Evolutionary conservation across 2,113 vertebrate species (phyloP).

Genomic region (Turnix velox): DNA sequence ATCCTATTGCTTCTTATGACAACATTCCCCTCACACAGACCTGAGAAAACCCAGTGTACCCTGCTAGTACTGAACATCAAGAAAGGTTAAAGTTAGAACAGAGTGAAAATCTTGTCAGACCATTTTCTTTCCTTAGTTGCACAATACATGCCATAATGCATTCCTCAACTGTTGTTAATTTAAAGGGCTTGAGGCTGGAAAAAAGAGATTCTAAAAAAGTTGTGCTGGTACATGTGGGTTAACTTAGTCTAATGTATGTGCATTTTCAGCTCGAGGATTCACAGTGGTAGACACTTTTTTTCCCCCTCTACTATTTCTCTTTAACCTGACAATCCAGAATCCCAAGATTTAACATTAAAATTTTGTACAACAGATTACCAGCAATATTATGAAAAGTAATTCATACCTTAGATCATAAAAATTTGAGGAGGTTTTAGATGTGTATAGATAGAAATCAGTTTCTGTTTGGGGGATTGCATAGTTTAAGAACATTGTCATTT

Average conservation of each 20-base stretch:
- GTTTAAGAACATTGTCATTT: neutral
- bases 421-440: neutral
- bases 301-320: neutral
- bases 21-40: neutral
- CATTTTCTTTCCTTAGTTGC: neutral
- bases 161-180: conserved; percentile 43
- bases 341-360: neutral
- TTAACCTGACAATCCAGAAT: neutral
- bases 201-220: neutral
- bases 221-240: neutral
- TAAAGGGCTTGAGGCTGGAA: neutral
- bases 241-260: neutral
- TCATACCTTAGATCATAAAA: neutral
- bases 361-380: neutral
- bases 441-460: neutral
- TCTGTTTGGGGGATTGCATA: neutral
- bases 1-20: neutral
- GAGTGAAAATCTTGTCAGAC: neutral
- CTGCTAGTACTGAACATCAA: neutral
- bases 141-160: neutral
- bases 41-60: neutral
- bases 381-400: neutral
- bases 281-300: neutral
- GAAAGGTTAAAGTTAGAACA: neutral
- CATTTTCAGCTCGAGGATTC: neutral